Conservation (phyloP, 1,140 invertebrate genomes). For the Nymphalis io region DNA sequence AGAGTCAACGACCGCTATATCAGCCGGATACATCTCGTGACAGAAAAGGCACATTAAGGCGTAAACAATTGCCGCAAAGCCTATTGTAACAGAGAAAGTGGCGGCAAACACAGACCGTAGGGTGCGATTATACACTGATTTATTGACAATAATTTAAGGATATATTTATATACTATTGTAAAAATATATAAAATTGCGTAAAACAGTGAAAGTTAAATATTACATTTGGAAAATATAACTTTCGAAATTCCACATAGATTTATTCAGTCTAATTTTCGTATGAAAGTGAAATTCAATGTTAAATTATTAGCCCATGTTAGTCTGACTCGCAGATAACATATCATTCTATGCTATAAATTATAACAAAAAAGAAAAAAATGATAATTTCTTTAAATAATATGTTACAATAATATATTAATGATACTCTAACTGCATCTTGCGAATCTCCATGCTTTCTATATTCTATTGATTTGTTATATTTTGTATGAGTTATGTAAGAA, state of each 20-base stretch:
- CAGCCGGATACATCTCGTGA: slow-evolving; percentile 53
- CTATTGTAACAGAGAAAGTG: slow-evolving; percentile 32
- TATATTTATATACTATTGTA: slow-evolving; percentile 1
- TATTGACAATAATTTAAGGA: slow-evolving; percentile 7
- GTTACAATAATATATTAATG: no score
- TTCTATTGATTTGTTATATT: no score
- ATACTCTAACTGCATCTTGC: no score
- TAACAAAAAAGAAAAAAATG: neutral
- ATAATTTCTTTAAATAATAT: neutral
- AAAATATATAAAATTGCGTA: slow-evolving; percentile 18
- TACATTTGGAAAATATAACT: slow-evolving; percentile 32
- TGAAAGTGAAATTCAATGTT: slow-evolving; percentile 37
- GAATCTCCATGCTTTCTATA: no score
- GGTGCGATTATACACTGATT: slow-evolving; percentile 21
- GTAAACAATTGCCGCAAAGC: slow-evolving; percentile 53
- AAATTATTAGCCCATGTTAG: slow-evolving; percentile 37
- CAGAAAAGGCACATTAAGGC: slow-evolving; percentile 54
- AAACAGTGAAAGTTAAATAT: slow-evolving; percentile 54
- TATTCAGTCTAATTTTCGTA: slow-evolving; percentile 30
- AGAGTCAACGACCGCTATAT: slow-evolving; percentile 50
- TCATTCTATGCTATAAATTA: slow-evolving; percentile 21
- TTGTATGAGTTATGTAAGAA: no score
- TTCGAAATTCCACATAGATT: slow-evolving; percentile 34
- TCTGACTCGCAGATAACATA: slow-evolving; percentile 25
- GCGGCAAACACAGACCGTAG: slow-evolving; percentile 7